Evolutionary conservation across 2,797 vertebrate species (phyloP).

Genomic region (Peromyscus aztecus): DNA sequence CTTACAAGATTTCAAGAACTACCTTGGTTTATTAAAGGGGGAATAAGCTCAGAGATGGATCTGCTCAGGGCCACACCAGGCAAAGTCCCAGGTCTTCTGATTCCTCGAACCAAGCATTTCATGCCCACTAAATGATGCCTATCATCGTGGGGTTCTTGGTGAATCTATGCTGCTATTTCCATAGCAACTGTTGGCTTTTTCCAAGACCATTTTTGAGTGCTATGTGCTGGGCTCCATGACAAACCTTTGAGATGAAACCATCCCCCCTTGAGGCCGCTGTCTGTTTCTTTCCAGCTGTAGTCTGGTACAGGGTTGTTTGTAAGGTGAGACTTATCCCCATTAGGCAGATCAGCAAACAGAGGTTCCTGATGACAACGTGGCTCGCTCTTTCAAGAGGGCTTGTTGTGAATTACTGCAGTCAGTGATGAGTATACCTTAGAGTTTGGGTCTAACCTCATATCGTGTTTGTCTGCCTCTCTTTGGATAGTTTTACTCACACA

Average conservation of each 20-base stretch:
- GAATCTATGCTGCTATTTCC: not conserved
- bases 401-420: not conserved
- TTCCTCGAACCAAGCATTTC: not conserved
- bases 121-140: not conserved
- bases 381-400: not conserved
- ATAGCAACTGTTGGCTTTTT: not conserved
- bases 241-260: accelerated
- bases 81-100: not conserved
- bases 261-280: not conserved
- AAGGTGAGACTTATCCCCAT: not conserved
- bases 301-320: not conserved
- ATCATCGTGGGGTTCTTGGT: not conserved
- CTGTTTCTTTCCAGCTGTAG: not conserved
- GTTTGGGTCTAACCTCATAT: not conserved
- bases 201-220: not conserved
- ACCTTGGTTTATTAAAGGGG: not conserved
- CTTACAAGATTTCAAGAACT: not conserved
- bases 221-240: not conserved
- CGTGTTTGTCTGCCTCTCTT: not conserved
- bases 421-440: too few relatives aligned
- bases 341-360: not conserved
- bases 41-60: not conserved
- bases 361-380: not conserved
- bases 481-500: not conserved
- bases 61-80: not conserved